A percentile compares a stretch with the other conserved stretches of the same genome.
Evolutionary conservation across 1,140 invertebrate genomes (phyloP).

Genomic region (Heliconius hermathena): DNA sequence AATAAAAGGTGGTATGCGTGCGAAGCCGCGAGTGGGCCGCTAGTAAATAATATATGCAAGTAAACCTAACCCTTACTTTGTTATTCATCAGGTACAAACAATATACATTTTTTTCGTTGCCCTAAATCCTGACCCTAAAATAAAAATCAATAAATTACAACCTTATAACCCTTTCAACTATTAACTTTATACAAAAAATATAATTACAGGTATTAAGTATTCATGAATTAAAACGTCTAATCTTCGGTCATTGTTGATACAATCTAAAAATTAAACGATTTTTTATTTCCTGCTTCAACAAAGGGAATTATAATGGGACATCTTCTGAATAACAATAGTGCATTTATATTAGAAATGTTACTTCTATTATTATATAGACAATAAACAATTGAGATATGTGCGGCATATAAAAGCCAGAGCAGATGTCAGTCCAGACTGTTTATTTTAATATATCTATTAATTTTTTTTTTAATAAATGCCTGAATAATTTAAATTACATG

Average conservation of each 20-base stretch:
- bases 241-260: slow-evolving; percentile 32
- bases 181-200: background rate
- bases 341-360: slow-evolving; percentile 40
- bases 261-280: slow-evolving; percentile 37
- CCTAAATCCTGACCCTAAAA: background rate
- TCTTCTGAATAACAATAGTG: slow-evolving; percentile 30
- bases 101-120: background rate
- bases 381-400: slow-evolving; percentile 52
- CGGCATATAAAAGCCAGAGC: background rate
- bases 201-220: background rate
- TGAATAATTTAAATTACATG: too few species aligned
- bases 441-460: background rate
- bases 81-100: background rate
- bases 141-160: background rate
- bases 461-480: too few species aligned
- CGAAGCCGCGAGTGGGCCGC: too few species aligned
- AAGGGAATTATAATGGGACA: slow-evolving; percentile 30
- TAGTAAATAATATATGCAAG: too few species aligned
- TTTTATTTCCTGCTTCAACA: slow-evolving; percentile 41
- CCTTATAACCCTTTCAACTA: background rate
- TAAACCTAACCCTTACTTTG: background rate
- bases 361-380: slow-evolving; percentile 50
- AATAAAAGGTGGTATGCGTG: too few species aligned
- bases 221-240: slow-evolving; percentile 28
- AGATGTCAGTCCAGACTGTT: slow-evolving; percentile 12